Evolutionary conservation across 2,113 vertebrate species (phyloP).

Genomic region (Neotoma lepida): DNA sequence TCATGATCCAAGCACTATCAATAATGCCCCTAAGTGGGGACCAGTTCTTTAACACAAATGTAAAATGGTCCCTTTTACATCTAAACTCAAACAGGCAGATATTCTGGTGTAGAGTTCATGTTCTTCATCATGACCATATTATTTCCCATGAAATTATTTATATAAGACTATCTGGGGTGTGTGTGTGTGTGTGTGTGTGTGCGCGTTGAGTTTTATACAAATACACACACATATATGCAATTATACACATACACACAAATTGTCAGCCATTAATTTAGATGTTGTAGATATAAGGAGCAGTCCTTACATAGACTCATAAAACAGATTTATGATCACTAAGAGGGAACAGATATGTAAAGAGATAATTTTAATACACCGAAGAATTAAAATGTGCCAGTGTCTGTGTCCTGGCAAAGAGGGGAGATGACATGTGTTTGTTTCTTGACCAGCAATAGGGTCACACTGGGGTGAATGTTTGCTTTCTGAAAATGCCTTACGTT

Average conservation of each 20-base stretch:
- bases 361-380: background rate
- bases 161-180: background rate
- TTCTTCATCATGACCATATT: background rate
- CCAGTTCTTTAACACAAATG: background rate
- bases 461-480: fast-evolving
- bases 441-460: background rate
- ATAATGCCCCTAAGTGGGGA: background rate
- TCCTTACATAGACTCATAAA: background rate
- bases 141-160: background rate
- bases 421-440: background rate
- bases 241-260: fast-evolving
- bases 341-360: background rate
- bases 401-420: background rate
- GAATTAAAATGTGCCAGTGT: background rate
- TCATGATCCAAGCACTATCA: background rate
- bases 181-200: background rate
- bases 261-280: background rate
- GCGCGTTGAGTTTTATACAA: background rate
- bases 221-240: background rate
- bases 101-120: background rate
- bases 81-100: background rate
- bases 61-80: background rate
- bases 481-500: background rate
- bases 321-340: background rate
- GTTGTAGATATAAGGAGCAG: background rate